phyloP scores from a whole-genome alignment of 2,113 vertebrate species.

The Pagrus major region DNA sequence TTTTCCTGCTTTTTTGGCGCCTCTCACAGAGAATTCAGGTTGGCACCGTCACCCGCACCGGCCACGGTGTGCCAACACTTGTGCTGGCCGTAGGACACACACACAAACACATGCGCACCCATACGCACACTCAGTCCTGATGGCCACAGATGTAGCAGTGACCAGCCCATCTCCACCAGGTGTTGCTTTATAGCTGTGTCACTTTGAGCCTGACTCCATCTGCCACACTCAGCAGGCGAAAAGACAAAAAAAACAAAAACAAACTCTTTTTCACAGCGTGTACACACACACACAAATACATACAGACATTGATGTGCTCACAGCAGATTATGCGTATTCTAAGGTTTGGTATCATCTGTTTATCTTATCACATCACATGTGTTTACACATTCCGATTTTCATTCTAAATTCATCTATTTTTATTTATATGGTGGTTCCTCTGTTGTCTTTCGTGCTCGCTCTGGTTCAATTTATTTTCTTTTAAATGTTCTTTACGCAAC shows the following conservation, averaged over 20 bases:
- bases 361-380: not conserved
- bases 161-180: slow-evolving; percentile 82
- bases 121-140: slow-evolving; percentile 59
- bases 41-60: slow-evolving; percentile 71
- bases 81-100: slow-evolving; percentile 69
- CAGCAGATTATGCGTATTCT: not conserved
- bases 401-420: not conserved
- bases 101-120: slow-evolving; percentile 35
- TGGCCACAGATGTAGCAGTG: slow-evolving; percentile 83
- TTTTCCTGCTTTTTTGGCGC: slow-evolving; percentile 73
- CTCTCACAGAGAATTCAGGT: slow-evolving; percentile 65
- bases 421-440: not conserved
- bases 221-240: slow-evolving; percentile 73
- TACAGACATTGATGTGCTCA: slow-evolving; percentile 19
- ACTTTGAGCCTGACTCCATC: slow-evolving; percentile 84
- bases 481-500: not conserved
- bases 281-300: slow-evolving; percentile 32
- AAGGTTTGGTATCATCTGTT: not conserved
- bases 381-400: not conserved
- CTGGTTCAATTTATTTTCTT: not conserved
- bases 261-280: slow-evolving; percentile 55
- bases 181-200: slow-evolving; percentile 84
- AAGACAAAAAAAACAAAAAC: slow-evolving; percentile 53
- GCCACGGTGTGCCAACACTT: slow-evolving; percentile 70
- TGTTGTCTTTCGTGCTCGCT: not conserved